Evolutionary conservation across 2,797 vertebrate genomes (phyloP), one percentile per base, ranked within the genome.

Genomic region (Semaprochilodus insignis): DNA sequence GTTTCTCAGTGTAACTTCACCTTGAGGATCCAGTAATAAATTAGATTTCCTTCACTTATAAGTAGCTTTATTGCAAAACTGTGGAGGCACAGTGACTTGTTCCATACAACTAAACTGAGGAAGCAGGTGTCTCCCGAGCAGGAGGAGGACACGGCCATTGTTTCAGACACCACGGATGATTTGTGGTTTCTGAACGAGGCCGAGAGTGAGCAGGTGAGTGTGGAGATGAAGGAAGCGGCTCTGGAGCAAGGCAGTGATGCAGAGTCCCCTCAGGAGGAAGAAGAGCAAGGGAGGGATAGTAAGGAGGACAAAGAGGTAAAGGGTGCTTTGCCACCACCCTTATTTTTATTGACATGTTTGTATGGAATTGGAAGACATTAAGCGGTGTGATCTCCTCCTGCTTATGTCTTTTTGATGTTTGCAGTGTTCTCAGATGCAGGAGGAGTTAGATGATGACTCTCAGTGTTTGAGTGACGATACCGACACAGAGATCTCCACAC

Each of bases 141-240:
- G 98, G 98, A 97, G 88, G 91, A 97, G 77, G 97, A 97, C 93
- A 99, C 98, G 5, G 97, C 97, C 44, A 87, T 98, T 19, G 97
- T 99, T 88, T 99, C 98, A 0, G 98, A 99, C 90, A 97, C 97
- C 78, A 99, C 97, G 0, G 98, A 99, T 27, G 98, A 99, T 86
- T 92, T 99, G 79, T 99, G 97, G 96, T 97, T 99, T 92, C 94
- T 98, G 87, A 97, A 96, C 0, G 98, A 99, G 87, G 95, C 94
- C 0, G 96, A 93, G 48, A 93, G 96, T 1, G 98, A 99, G 81
- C 97, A 96, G 83, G 92, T 96, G 86, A 93, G 92, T 34, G 94
- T 96, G 85, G 95, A 95, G 74, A 93, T 95, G 94, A 97, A 96
- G 91, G 93, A 95, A 89, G 96, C 96, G 2, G 87, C 87, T 0